Base-by-base conservation (phyloP, 2,888 invertebrate species). In the Catocala fraxini region DNA sequence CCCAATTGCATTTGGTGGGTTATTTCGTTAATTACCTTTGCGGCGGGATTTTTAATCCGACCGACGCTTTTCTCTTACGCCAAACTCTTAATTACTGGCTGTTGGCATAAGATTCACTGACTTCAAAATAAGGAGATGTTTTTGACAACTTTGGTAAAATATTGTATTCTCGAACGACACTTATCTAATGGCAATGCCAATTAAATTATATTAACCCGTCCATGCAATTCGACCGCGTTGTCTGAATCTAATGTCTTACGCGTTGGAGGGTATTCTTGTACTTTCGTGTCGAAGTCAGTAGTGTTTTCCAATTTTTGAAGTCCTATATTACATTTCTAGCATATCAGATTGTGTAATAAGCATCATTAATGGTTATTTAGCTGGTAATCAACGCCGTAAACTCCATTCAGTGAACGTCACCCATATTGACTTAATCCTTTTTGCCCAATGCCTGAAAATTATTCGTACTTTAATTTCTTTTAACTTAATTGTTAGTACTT, bases 381-480 rank as follows among this genome's bases (percentile, higher is more conserved):
- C 67, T 81, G 80, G 80, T 86, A 80, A 79, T 75, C 69, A 75
- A 72, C 76, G 79, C 81, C 81, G 76, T 79, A 64, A 71, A 63
- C 73, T 84, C 81, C 85, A 82, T 66, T 85, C 87, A 84, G 79
- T 83, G 81, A 75, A 80, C 66, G 65, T 70, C 80, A 86, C 79
- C 84, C 85, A 86, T 59, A 82, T 77, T 68, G 77, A 74, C 77
- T 85, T 89, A 91, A 83, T 91, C 91, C 89, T 91, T 91, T 89
- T 90, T 92, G 87, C 85, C 85, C 84, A 85, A 86, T 79, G 89
- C 87, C 92, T 92, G 92, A 81, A 92, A 92, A 87, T 79, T 84
- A 86, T 88, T 87, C 77, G 85, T 80, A 86, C 77, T 83, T 89
- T 77, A 75, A 77, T 85, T 84, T 84, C 84, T 81, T 81, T 81